Evolutionary conservation across 2,113 vertebrate species (phyloP).

Genomic region (Potamarius usumacintae): DNA sequence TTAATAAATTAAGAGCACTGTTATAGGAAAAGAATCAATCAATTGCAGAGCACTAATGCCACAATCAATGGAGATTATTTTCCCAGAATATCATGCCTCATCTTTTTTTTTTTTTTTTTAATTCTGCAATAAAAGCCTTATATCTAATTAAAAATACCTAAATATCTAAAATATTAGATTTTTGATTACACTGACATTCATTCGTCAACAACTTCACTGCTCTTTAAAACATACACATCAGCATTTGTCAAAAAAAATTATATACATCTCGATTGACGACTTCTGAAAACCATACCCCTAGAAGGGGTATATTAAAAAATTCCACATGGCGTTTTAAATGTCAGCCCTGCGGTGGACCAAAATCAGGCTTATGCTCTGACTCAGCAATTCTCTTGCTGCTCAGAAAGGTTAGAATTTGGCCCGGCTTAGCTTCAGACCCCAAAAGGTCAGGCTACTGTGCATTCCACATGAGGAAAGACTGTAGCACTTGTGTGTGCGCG

Average conservation of each 20-base stretch:
- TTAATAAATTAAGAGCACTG: no score
- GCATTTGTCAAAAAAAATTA: no score
- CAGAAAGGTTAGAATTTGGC: constrained; percentile 15
- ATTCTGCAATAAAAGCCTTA: background rate
- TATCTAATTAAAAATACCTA: background rate
- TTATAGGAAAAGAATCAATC: background rate
- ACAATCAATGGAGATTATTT: background rate
- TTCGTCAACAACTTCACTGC: background rate
- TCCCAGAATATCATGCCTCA: no score
- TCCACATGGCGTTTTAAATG: constrained; percentile 26
- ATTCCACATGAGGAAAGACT: constrained; percentile 23
- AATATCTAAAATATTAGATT: background rate
- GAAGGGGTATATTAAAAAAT: constrained; percentile 28
- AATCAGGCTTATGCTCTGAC: constrained; percentile 12
- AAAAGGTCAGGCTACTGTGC: constrained; percentile 30
- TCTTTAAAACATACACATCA: background rate
- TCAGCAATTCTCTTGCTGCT: constrained; percentile 4
- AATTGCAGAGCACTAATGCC: no score
- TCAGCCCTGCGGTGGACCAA: constrained; percentile 9
- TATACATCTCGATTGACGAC: no score
- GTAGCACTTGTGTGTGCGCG: background rate
- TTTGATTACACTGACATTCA: background rate
- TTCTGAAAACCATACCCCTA: background rate
- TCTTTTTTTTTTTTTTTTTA: background rate
- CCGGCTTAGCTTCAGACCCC: constrained; percentile 18